A percentile compares a stretch with the other conserved stretches of the same genome.
These are phyloP conservation scores for Penaeus japonicus DNA, from an alignment of 1,140 invertebrate genomes.

Conservation along the genomic window DNA sequence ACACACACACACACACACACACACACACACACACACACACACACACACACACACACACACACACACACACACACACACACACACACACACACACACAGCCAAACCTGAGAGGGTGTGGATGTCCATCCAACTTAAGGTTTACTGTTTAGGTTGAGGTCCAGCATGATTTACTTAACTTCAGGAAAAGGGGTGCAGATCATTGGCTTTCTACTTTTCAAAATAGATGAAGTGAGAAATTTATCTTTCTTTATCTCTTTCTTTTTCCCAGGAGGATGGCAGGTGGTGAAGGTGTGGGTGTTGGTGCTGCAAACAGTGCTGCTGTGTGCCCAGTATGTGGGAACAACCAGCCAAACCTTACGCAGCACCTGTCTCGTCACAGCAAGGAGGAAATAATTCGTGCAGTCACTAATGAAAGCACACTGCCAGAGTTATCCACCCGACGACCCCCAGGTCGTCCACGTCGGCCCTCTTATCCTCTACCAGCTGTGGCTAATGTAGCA, in stretches of 20 bases:
- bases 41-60: too few relatives aligned
- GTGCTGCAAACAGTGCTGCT: neutral
- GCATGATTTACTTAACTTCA: too few relatives aligned
- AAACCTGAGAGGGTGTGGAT: too few relatives aligned
- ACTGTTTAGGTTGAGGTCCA: too few relatives aligned
- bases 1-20: too few relatives aligned
- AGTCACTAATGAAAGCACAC: constrained; percentile 31
- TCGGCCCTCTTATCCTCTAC: neutral
- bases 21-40: too few relatives aligned
- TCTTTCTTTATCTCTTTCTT: neutral
- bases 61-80: too few relatives aligned
- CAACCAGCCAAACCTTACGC: constrained; percentile 45
- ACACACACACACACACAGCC: too few relatives aligned
- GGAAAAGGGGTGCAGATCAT: too few relatives aligned
- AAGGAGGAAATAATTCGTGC: constrained; percentile 49
- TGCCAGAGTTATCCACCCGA: constrained; percentile 30
- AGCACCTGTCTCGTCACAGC: constrained; percentile 44
- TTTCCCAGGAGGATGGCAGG: constrained; percentile 31
- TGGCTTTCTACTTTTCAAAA: neutral
- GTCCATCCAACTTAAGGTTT: too few relatives aligned
- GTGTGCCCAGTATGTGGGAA: constrained; percentile 42
- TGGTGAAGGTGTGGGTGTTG: constrained; percentile 26
- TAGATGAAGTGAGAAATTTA: neutral
- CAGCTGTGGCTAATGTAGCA: neutral
- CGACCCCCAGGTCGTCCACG: constrained; percentile 22